Base-by-base conservation (phyloP, 2,888 invertebrate genomes). In the Lasioglossum figueresi region DNA sequence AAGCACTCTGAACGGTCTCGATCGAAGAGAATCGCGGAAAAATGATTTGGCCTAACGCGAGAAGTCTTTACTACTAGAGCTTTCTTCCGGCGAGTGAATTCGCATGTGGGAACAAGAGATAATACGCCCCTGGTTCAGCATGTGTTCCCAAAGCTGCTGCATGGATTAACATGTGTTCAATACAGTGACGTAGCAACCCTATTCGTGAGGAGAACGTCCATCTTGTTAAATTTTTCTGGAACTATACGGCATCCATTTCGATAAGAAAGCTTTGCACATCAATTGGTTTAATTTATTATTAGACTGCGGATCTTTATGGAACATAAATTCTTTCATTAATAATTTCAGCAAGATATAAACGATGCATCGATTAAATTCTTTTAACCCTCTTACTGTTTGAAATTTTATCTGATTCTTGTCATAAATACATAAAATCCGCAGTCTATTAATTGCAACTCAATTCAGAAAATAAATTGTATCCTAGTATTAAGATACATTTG, bases 21-120 rank as follows among this genome's bases (percentile, higher is more conserved):
- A 3, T 76, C 40, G 19, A 56, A 70, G 77, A 52, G 76, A 27
- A 80, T 76, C 19, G 78, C 70, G 76, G 76, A 80, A 66, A 66
- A 34, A 79, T 79, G 43, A 78, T 83, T 91, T 91, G 89, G 89
- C 91, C 89, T 90, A 91, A 90, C 73, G 84, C 76, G 81, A 84
- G 74, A 77, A 71, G 52, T 84, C 76, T 82, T 37, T 77, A 45
- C 66, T 63, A 56, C 43, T 66, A 80, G 48, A 70, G 43, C 72
- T 76, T 76, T 72, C 87, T 83, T 83, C 81, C 52, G 75, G 56
- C 34, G 56, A 71, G 27, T 72, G 78, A 48, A 66, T 71, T 31
- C 73, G 10, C 68, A 40, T 79, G 37, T 68, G 31, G 40, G 31
- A 72, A 48, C 56, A 59, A 76, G 56, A 63, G 31, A 79, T 73